Evolutionary conservation across 2,888 invertebrate genomes (phyloP).

Genomic region (Drosophila algonquin): DNA sequence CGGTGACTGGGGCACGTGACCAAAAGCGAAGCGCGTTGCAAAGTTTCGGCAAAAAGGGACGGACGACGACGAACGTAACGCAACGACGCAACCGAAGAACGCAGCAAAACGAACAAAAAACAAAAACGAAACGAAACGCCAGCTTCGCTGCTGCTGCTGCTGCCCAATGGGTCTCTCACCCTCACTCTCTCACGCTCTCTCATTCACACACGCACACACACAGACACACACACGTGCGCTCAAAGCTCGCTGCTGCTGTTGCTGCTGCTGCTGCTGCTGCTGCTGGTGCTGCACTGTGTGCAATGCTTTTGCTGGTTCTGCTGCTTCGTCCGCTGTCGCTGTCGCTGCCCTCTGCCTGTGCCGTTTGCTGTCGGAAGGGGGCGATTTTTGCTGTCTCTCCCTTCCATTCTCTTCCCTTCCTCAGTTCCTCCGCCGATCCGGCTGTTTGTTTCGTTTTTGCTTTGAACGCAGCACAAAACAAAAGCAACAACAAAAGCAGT

Average conservation of each 20-base stretch:
- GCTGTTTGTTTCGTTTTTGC: constrained; percentile 37
- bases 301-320: constrained; percentile 41
- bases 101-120: constrained; percentile 33
- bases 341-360: constrained; percentile 42
- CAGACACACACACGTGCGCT: background rate
- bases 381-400: constrained; percentile 68
- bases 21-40: constrained; percentile 28
- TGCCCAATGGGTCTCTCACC: constrained; percentile 42
- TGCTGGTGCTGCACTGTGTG: constrained; percentile 21
- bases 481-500: constrained; percentile 1
- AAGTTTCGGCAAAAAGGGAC: constrained; percentile 4
- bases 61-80: constrained; percentile 1
- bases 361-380: constrained; percentile 62
- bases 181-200: constrained; percentile 18
- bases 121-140: constrained; percentile 32
- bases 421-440: constrained; percentile 12
- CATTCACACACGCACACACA: constrained; percentile 1
- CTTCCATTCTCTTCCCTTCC: background rate
- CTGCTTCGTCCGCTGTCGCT: constrained; percentile 32
- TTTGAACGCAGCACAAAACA: constrained; percentile 19
- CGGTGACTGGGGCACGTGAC: constrained; percentile 68
- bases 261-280: constrained; percentile 30
- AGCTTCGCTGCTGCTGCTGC: constrained; percentile 29
- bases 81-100: constrained; percentile 5
- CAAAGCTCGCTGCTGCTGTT: constrained; percentile 22